Percentiles rank a stretch among this genome's conserved stretches.
These are phyloP conservation scores for Lichenostomus cassidix DNA, from an alignment of 2,113 vertebrate species.

Conservation along the genomic window DNA sequence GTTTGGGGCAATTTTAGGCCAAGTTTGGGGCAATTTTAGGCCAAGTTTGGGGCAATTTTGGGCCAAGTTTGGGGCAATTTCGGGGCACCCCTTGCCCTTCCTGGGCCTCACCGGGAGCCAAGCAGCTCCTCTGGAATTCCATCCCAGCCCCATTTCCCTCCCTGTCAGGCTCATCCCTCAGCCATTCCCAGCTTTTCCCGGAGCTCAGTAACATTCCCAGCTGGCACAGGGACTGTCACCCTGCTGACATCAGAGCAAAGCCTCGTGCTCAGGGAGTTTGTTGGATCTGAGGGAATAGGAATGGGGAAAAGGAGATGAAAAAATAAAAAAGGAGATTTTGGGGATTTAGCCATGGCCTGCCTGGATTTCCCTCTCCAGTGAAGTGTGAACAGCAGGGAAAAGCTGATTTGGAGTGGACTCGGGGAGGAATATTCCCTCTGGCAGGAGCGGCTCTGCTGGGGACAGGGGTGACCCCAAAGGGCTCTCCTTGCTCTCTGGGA, in stretches of 20 bases:
- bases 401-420: background rate
- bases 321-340: background rate
- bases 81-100: background rate
- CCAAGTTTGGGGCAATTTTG: background rate
- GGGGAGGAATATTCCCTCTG: background rate
- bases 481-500: background rate
- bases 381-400: background rate
- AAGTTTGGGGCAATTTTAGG: too few species aligned
- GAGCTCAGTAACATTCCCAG: background rate
- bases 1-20: too few species aligned
- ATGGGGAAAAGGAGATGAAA: background rate
- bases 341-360: background rate
- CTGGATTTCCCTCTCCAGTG: background rate
- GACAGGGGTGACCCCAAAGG: background rate
- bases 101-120: rapidly evolving
- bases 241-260: background rate
- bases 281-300: background rate
- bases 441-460: background rate
- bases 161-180: rapidly evolving
- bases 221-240: background rate
- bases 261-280: background rate
- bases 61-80: too few species aligned
- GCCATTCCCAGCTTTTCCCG: background rate
- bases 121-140: background rate
- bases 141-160: background rate